Base-by-base conservation (phyloP, 2,888 invertebrate genomes). In the Isoperla grammatica region DNA sequence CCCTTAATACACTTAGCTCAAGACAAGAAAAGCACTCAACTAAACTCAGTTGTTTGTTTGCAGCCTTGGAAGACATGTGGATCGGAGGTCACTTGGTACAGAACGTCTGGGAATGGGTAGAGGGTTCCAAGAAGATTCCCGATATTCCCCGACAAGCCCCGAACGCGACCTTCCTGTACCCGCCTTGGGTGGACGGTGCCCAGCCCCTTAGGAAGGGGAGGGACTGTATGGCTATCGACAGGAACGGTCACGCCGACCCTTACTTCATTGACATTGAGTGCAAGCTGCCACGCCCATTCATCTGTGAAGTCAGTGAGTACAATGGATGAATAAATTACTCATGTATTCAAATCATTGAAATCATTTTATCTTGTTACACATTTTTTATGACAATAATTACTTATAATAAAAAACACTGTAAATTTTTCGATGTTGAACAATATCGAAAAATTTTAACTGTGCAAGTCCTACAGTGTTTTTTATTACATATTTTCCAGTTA, bases 261-360 rank as follows among this genome's bases (percentile, higher is more conserved):
- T 78, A 79, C n/a, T 81, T 81, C 61, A 65, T 80, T 0, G 79
- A 81, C 67, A 71, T 80, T n/a, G 76, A 78, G 0, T 81, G 80
- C 61, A 67, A 72, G 1, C 63, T 79, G n/a, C 74, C 76, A 29
- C 68, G 79, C 43, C 73, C 79, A 0, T 80, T 80, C 43, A 76
- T 75, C 1, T 80, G 79, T 40, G 78, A 80, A 64, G 73, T 74
- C 71, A 76, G 80, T 78, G 67, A 62, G 60, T 49, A 13, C 15
- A 13, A 40, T 6, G 37, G 6, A 6, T 9, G 11, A 6, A 37
- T 37, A 9, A 11, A 37, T 37, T 11, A 37, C 8, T 6, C 11
- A 6, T 11, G 6, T 37, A 9, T 37, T 11, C 37, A 9, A 11
- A 37, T 11, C 37, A n/a, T n/a, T 37, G 37, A 11, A 37, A 11